Evolutionary conservation across 2,888 invertebrate genomes (phyloP).

Genomic region (Dichetophora obliterata): DNA sequence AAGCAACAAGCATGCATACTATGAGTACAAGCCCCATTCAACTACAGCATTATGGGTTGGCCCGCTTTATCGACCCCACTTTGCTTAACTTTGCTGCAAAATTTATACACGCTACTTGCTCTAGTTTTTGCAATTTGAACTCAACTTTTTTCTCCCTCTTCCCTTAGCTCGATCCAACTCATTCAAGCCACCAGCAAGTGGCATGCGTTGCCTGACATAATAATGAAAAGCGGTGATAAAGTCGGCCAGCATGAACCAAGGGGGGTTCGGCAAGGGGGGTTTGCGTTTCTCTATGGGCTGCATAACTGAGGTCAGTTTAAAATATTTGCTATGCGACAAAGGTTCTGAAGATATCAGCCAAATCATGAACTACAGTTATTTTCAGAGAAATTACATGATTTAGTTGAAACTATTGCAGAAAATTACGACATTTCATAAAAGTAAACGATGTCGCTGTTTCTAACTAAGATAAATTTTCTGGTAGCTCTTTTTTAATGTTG

Average conservation of each 20-base stretch:
- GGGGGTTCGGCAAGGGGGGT: not conserved
- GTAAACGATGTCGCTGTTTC: too few species aligned
- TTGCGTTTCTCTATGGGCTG: too few species aligned
- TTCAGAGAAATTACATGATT: constrained; percentile 19
- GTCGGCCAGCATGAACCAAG: constrained; percentile 43
- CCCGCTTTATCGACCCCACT: not conserved
- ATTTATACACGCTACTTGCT: not conserved
- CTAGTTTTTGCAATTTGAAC: not conserved
- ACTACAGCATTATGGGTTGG: constrained; percentile 3
- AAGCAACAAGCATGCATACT: not conserved
- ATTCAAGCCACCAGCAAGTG: not conserved
- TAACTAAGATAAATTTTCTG: too few species aligned
- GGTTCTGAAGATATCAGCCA: constrained; percentile 22
- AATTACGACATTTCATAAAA: not conserved
- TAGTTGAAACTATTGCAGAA: not conserved
- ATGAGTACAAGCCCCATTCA: not conserved
- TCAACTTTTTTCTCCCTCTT: not conserved
- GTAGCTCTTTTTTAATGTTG: too few species aligned
- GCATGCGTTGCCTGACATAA: constrained; percentile 31
- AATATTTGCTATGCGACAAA: too few species aligned
- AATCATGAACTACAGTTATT: constrained; percentile 33
- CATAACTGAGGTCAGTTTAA: constrained; percentile 19
- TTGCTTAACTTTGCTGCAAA: not conserved
- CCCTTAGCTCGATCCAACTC: too few species aligned
- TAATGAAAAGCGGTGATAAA: constrained; percentile 37